These are phyloP conservation scores for Colletes gigas DNA, from an alignment of 1,140 invertebrate genomes.

Conservation along the genomic window DNA sequence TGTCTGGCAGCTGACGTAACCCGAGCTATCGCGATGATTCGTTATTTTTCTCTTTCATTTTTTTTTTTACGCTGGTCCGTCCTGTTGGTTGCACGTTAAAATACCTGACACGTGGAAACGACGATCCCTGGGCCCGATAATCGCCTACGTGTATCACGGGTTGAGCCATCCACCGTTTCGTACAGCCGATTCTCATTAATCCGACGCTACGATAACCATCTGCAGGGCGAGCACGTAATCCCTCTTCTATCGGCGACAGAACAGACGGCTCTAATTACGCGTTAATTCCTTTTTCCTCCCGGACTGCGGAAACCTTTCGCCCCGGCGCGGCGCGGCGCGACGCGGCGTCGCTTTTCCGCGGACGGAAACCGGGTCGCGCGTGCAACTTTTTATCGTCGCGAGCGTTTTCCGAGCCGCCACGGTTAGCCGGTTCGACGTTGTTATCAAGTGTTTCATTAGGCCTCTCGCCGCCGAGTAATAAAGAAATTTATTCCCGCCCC, in stretches of 20 bases:
- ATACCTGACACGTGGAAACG: constrained; percentile 22
- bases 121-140: not conserved
- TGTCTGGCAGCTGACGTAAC: constrained; percentile 49
- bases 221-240: constrained; percentile 35
- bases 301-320: not conserved
- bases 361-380: constrained; percentile 22
- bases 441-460: constrained; percentile 45
- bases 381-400: constrained; percentile 20
- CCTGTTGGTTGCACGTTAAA: constrained; percentile 3
- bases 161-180: not conserved
- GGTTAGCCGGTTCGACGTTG: constrained; percentile 30
- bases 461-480: constrained; percentile 22
- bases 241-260: constrained; percentile 28
- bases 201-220: not conserved
- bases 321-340: not conserved
- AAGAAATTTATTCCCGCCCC: constrained; percentile 40
- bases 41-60: not conserved
- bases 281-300: constrained; percentile 28
- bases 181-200: constrained; percentile 31
- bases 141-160: constrained; percentile 6
- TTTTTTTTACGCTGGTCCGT: not conserved
- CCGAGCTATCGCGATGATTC: constrained; percentile 33
- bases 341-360: not conserved
- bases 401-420: not conserved
- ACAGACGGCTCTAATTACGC: constrained; percentile 35